Percentiles rank a stretch among this genome's conserved stretches.
These are phyloP conservation scores for Lithobates sylvaticus DNA, from an alignment of 2,797 vertebrate species.

Conservation along the genomic window DNA sequence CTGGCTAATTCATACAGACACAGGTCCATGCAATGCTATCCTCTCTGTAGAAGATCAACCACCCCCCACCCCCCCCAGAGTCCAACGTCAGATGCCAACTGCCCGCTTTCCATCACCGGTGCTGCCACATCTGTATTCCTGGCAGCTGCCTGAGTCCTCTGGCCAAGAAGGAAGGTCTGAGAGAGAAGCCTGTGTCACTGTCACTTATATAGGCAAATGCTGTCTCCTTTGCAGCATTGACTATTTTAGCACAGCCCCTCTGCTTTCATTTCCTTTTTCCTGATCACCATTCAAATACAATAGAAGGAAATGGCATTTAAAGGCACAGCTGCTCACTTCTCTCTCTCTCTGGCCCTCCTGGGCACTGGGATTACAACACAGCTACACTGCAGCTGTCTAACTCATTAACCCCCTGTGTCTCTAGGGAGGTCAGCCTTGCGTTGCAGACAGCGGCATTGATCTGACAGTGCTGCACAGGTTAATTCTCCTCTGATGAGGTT, in stretches of 20 bases:
- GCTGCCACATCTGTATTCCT: slow-evolving; percentile 33
- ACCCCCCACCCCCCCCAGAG: neutral
- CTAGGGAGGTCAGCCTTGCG: neutral
- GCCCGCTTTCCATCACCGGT: slow-evolving; percentile 39
- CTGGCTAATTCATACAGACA: neutral
- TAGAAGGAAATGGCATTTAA: slow-evolving; percentile 96
- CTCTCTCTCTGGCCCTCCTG: slow-evolving; percentile 45
- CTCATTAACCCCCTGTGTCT: slow-evolving; percentile 28
- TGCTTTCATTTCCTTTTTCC: slow-evolving; percentile 96
- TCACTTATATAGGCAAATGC: slow-evolving; percentile 72
- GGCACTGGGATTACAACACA: slow-evolving; percentile 27
- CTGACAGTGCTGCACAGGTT: neutral
- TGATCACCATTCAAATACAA: slow-evolving; percentile 97
- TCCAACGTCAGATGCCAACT: slow-evolving; percentile 8
- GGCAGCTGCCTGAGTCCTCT: slow-evolving; percentile 43
- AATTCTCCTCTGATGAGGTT: neutral
- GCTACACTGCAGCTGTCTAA: slow-evolving; percentile 33
- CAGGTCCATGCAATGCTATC: neutral
- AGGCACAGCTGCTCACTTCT: slow-evolving; percentile 83
- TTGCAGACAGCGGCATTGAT: neutral
- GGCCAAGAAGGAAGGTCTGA: slow-evolving; percentile 42
- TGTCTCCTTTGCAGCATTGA: slow-evolving; percentile 58
- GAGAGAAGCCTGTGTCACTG: slow-evolving; percentile 63
- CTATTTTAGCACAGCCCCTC: slow-evolving; percentile 65
- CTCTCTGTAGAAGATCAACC: neutral